Evolutionary conservation across 2,888 invertebrate genomes (phyloP), one percentile per base, ranked within the genome.

Genomic region (Gymnosoma rotundatum): DNA sequence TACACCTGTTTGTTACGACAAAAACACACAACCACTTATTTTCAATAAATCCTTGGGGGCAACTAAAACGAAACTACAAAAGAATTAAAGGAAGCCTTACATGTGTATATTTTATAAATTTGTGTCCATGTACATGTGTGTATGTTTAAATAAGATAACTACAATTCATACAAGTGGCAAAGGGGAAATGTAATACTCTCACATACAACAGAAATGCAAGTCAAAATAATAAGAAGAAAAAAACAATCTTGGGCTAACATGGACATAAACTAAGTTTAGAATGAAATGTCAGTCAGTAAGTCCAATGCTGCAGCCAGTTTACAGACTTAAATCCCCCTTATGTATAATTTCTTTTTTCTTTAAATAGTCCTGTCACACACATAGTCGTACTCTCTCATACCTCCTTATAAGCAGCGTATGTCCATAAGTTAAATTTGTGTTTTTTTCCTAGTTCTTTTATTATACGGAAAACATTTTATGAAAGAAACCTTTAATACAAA

Each of bases 281-380:
- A 63, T 61, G 63, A 83, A 80, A 84, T 80, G 78, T 84, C 80
- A 84, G 83, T 84, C 83, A 84, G 80, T 84, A 84, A 84, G 83
- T 63, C 83, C 60, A 80, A 64, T 66, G 56, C 73, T 76, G 20
- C 73, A 73, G 63, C 64, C 72, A 70, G 48, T 52, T 60, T 42
- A 75, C 36, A 18, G 14, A 42, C 18, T 25, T 32, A 42, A 60
- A 38, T 25, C 21, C 16, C 70, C 69, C 52, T 42, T 42, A 6
- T 42, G 42, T 42, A 42, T 42, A 12, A 10, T 2, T 12, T 12
- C 42, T 12, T 42, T 8, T 12, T 42, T 12, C 2, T 12, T 42
- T 42, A 42, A 42, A 42, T 2, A 42, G 12, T 42, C 42, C 42
- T 42, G 42, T 42, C 42, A 12, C 42, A 42, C 12, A 12, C 42